These are phyloP conservation scores for Platycheirus albimanus DNA, from an alignment of 2,888 invertebrate species.

Conservation along the genomic window DNA sequence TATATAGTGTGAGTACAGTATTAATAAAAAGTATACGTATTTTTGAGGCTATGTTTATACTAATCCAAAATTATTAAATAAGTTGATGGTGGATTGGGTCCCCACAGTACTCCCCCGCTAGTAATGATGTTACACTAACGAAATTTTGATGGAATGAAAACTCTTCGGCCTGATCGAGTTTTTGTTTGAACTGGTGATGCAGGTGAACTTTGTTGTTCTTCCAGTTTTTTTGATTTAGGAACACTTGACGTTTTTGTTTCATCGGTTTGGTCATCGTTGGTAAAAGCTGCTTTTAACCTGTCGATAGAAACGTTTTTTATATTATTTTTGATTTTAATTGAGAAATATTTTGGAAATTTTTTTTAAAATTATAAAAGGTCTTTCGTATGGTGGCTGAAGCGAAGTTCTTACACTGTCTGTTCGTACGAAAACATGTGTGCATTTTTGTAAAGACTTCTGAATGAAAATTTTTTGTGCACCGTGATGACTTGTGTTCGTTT, in stretches of 20 bases:
- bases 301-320: conserved; percentile 30
- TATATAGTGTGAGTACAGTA: too few species aligned
- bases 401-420: conserved; percentile 16
- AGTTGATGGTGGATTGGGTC: too few species aligned
- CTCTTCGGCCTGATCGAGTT: conserved; percentile 22
- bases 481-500: conserved; percentile 13
- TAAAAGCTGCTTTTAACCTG: conserved; percentile 41
- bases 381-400: conserved; percentile 18
- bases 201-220: too few species aligned
- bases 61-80: too few species aligned
- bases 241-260: background rate
- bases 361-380: background rate
- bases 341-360: conserved; percentile 13
- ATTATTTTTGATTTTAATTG: conserved; percentile 16
- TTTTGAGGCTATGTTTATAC: too few species aligned
- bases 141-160: conserved; percentile 15
- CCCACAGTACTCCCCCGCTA: conserved; percentile 11
- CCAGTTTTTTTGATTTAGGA: background rate
- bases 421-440: conserved; percentile 33
- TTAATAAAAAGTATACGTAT: too few species aligned
- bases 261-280: background rate
- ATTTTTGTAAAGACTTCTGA: conserved; percentile 6
- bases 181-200: background rate
- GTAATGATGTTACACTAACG: conserved; percentile 15
- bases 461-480: conserved; percentile 9